phyloP scores from a whole-genome alignment of 2,797 vertebrate species.

The Parauchenoglanis ngamensis region DNA sequence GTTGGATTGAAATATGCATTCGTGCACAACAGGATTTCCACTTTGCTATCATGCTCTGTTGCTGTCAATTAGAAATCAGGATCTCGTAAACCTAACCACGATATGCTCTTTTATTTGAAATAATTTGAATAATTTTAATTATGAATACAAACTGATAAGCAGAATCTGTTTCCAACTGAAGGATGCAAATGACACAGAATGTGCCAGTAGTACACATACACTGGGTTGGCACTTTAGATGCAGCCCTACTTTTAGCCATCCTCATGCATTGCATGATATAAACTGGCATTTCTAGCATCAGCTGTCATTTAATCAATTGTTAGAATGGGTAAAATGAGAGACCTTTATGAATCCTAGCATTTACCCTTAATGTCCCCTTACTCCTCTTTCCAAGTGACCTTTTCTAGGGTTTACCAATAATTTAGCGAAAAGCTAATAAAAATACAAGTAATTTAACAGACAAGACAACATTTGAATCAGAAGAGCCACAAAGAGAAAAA shows the following conservation, averaged over 20 bases:
- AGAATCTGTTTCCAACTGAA: neutral
- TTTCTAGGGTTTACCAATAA: neutral
- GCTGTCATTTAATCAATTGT: neutral
- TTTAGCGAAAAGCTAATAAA: neutral
- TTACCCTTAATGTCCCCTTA: neutral
- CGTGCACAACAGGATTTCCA: constrained; percentile 3
- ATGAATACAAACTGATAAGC: neutral
- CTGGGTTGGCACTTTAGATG: neutral
- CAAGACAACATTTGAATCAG: neutral
- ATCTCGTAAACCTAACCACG: constrained; percentile 10
- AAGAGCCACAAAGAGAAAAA: neutral
- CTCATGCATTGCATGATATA: neutral
- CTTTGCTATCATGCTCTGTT: constrained; percentile 1
- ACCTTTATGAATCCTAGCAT: neutral
- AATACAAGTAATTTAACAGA: neutral
- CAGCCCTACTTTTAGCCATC: neutral
- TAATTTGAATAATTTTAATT: neutral
- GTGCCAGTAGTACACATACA: neutral
- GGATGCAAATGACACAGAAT: neutral
- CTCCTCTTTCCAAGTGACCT: neutral
- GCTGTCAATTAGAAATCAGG: neutral
- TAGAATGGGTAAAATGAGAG: no score
- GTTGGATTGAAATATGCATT: constrained; percentile 14
- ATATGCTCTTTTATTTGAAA: neutral
- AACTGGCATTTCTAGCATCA: neutral